Base-by-base conservation (phyloP, 2,888 invertebrate genomes). In the Mimumesa dahlbomi region DNA sequence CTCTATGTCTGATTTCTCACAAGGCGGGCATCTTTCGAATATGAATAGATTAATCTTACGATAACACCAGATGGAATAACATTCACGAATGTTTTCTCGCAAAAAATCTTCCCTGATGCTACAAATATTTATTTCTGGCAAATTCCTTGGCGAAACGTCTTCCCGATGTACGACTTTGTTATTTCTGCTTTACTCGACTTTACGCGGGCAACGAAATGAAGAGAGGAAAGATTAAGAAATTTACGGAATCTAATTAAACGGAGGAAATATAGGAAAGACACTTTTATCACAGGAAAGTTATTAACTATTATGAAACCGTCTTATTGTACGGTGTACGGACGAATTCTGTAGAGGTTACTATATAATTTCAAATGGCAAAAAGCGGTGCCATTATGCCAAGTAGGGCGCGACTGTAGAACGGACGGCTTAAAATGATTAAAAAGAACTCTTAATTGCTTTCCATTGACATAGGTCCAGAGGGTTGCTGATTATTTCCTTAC, bases 361-460 rank as follows among this genome's bases (percentile, higher is more conserved):
- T 29, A 38, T 22, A 56, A 42, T 56, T 52, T n/a, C 25, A 36
- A 38, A n/a, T 7, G 7, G 42, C n/a, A 36, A 53, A 48, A 58
- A 43, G 16, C 48, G n/a, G 11, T 9, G 34, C 36, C 56, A 56
- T 63, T 67, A 64, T 19, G 31, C 18, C 31, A 43, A 50, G 49
- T 14, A 62, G 36, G 18, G 18, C 34, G 50, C 16, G 50, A 50
- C 18, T 18, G 38, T 16, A 11, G 9, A 38, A 52, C 9, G 42
- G 18, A 22, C 53, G 38, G 38, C 29, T 67, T 54, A 48, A 59
- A 59, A 54, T 31, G 54, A 68, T 59, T 59, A 59, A 61, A 70
- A 68, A 68, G 61, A 56, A 46, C 18, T 40, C 56, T 54, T 59
- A 54, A 67, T 69, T 69, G 67, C 67, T 53, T 69, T 58, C 43